phyloP scores from a whole-genome alignment of 2,888 invertebrate species.

The Agrotis clavis region DNA sequence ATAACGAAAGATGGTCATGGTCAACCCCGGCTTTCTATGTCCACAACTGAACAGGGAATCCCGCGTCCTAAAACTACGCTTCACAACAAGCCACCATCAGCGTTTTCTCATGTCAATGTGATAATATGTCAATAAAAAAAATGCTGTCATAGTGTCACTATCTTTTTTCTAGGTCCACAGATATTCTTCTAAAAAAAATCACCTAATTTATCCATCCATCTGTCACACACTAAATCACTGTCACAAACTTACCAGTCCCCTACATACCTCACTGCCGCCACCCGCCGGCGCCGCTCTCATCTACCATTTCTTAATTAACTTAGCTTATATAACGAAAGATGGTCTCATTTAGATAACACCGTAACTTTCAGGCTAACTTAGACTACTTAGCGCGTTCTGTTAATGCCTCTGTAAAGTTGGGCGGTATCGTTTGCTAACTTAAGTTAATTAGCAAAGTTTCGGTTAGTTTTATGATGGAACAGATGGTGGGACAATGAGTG shows the following conservation, averaged over 20 bases:
- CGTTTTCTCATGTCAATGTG: too few relatives aligned
- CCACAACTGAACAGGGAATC: too few relatives aligned
- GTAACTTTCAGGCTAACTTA: conserved; percentile 88
- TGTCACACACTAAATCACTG: background rate
- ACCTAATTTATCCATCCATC: background rate
- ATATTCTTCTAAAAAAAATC: background rate
- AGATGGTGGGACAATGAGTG: conserved; percentile 61
- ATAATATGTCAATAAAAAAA: too few relatives aligned
- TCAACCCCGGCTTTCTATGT: too few relatives aligned
- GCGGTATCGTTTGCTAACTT: conserved; percentile 71
- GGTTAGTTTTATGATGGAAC: conserved; percentile 71
- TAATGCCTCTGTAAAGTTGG: conserved; percentile 78
- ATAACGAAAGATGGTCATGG: too few relatives aligned
- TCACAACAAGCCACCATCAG: too few relatives aligned
- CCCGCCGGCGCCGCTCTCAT: conserved; percentile 90
- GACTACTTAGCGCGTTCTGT: conserved; percentile 84
- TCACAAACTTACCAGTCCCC: conserved; percentile 38
- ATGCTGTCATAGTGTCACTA: too few relatives aligned
- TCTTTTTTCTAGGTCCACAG: too few relatives aligned
- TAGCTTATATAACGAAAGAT: conserved; percentile 92
- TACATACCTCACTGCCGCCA: conserved; percentile 78
- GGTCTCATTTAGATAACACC: conserved; percentile 92
- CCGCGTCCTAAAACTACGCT: too few relatives aligned
- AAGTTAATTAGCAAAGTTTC: conserved; percentile 83
- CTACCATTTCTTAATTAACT: conserved; percentile 92